A percentile compares a stretch with the other conserved stretches of the same genome.
phyloP scores from a whole-genome alignment of 2,113 vertebrate species.

The Scomber scombrus region DNA sequence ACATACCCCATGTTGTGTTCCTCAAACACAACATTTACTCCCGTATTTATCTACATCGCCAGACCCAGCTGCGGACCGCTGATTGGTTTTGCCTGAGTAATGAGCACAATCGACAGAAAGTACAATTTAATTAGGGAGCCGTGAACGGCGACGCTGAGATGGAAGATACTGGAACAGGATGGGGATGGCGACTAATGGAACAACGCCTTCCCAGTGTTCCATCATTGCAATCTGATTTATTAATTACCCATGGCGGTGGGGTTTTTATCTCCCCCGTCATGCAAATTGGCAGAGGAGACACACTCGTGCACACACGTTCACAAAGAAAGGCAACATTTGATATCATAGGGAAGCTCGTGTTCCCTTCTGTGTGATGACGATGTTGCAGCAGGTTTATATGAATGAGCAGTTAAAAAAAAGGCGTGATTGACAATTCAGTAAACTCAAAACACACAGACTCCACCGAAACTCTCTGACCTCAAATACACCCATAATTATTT shows the following conservation, averaged over 20 bases:
- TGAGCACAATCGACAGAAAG: conserved; percentile 77
- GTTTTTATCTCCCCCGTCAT: conserved; percentile 56
- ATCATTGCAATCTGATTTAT: conserved; percentile 78
- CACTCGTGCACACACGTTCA: not conserved
- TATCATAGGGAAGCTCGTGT: conserved; percentile 23
- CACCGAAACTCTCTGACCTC: conserved; percentile 21
- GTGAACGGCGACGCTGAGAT: conserved; percentile 57
- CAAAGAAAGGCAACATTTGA: conserved; percentile 16
- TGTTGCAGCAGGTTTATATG: conserved; percentile 18
- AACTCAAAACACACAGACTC: conserved; percentile 1
- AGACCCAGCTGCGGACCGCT: conserved; percentile 66
- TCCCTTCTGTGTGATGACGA: conserved; percentile 13
- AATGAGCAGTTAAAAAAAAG: conserved; percentile 14
- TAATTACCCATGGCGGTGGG: conserved; percentile 72
- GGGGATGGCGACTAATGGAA: conserved; percentile 72
- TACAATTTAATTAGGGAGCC: conserved; percentile 79
- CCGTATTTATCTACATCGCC: conserved; percentile 61
- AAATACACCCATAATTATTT: conserved; percentile 19
- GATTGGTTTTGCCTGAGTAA: conserved; percentile 80
- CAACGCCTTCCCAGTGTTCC: conserved; percentile 64
- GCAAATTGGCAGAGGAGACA: conserved; percentile 60
- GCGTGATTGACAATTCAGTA: conserved; percentile 34
- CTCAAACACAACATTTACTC: conserved; percentile 65
- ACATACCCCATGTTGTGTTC: conserved; percentile 38
- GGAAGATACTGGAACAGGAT: conserved; percentile 66